These are phyloP conservation scores for Nixonia krombeini DNA, from an alignment of 1,140 invertebrate species.

Conservation along the genomic window DNA sequence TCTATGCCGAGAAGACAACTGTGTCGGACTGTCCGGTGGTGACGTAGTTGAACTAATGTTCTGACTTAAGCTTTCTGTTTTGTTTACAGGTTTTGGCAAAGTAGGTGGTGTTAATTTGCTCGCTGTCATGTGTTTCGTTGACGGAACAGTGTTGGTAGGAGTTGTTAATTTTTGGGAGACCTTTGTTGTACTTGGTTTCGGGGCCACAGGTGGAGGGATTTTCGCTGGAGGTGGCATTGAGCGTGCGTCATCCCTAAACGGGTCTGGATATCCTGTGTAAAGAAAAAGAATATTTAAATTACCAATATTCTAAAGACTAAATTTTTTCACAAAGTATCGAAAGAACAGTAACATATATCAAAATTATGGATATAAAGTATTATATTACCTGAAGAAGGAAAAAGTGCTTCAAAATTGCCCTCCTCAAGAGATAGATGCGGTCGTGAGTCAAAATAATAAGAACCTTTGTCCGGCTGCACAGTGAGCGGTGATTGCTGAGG, in stretches of 20 bases:
- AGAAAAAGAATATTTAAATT: conserved; percentile 11
- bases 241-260: conserved; percentile 68
- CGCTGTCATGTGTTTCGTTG: conserved; percentile 56
- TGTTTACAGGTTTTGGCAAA: conserved; percentile 72
- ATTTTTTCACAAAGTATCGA: conserved; percentile 2
- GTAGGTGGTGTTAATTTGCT: conserved; percentile 60
- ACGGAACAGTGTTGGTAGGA: conserved; percentile 47
- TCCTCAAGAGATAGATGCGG: conserved; percentile 52
- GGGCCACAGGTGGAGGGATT: conserved; percentile 64
- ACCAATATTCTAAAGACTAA: background rate
- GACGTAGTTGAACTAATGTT: conserved; percentile 66
- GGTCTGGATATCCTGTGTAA: conserved; percentile 72
- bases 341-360: no score
- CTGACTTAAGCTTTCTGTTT: conserved; percentile 68
- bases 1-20: conserved; percentile 75
- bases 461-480: conserved; percentile 61
- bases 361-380: no score
- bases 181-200: conserved; percentile 58
- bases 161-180: conserved; percentile 58
- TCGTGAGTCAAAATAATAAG: conserved; percentile 62
- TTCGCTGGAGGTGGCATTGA: conserved; percentile 62
- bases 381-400: conserved; percentile 69
- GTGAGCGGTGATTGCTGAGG: conserved; percentile 65
- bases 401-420: conserved; percentile 68
- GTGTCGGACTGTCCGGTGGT: conserved; percentile 66